Evolutionary conservation across 1,140 invertebrate species (phyloP).

Genomic region (Hormaphis cornu): DNA sequence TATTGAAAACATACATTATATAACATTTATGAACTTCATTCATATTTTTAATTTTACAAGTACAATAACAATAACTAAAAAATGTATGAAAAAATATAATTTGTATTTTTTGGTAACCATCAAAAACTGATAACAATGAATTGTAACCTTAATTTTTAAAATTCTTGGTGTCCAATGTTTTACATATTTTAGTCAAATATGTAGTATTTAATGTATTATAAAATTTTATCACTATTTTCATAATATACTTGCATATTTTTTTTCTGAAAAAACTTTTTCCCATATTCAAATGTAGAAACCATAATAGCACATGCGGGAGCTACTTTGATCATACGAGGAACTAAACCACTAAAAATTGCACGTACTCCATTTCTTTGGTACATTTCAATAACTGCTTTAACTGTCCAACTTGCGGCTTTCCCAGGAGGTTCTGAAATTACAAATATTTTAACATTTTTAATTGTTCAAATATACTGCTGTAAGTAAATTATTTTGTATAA

Average conservation of each 20-base stretch:
- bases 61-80: too few species aligned
- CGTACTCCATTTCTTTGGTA: constrained; percentile 39
- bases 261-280: constrained; percentile 71
- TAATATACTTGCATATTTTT: constrained; percentile 31
- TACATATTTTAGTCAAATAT: too few species aligned
- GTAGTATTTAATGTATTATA: background rate
- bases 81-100: too few species aligned
- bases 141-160: too few species aligned
- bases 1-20: too few species aligned
- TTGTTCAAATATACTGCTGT: background rate
- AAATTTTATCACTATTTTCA: background rate
- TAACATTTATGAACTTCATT: too few species aligned
- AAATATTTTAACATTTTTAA: too few species aligned
- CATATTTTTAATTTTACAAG: too few species aligned
- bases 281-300: constrained; percentile 94
- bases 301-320: constrained; percentile 97
- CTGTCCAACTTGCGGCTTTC: background rate
- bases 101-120: too few species aligned
- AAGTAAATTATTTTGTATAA: background rate
- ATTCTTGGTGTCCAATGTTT: too few species aligned
- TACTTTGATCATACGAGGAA: constrained; percentile 83
- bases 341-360: constrained; percentile 58
- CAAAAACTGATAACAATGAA: too few species aligned
- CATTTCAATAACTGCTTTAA: constrained; percentile 32
- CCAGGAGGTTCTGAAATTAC: constrained; percentile 35